Conservation (phyloP, 2,888 invertebrate species). For the Agonopterix subpropinquella region DNA sequence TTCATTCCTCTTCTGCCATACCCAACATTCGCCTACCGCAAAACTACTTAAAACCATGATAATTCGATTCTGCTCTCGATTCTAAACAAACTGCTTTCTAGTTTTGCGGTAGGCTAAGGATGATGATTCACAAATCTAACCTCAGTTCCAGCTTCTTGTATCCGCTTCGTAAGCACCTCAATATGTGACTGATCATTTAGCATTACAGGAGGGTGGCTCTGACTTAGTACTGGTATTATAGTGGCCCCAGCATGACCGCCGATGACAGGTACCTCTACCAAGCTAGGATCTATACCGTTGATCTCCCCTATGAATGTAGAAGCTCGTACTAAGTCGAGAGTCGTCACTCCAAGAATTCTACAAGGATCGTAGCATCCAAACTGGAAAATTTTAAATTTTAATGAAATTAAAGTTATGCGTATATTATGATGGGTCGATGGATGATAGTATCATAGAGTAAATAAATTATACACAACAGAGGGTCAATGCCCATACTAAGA, state of each 20-base stretch:
- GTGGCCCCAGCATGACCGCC: slow-evolving; percentile 96
- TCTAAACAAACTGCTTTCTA: no score
- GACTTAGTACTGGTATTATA: slow-evolving; percentile 94
- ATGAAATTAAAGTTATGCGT: no score
- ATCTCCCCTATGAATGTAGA: slow-evolving; percentile 92
- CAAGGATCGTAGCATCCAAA: slow-evolving; percentile 89
- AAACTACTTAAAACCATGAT: no score
- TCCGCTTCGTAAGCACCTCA: slow-evolving; percentile 87
- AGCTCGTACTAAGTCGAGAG: slow-evolving; percentile 94
- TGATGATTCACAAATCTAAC: no score
- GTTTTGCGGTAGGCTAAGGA: no score
- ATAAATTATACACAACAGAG: no score
- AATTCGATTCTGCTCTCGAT: no score
- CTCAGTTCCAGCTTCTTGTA: slow-evolving; percentile 97
- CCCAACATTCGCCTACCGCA: no score
- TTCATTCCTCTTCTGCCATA: no score
- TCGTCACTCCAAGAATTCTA: slow-evolving; percentile 93
- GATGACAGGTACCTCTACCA: slow-evolving; percentile 90
- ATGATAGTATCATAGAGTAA: no score
- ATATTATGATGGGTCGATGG: no score
- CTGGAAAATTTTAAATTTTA: slow-evolving; percentile 17
- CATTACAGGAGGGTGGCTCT: slow-evolving; percentile 72
- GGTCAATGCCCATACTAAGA: no score
- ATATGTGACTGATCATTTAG: slow-evolving; percentile 77
- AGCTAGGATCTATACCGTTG: slow-evolving; percentile 85